Base-by-base conservation (phyloP, 2,797 vertebrate species). In the Alosa sapidissima region DNA sequence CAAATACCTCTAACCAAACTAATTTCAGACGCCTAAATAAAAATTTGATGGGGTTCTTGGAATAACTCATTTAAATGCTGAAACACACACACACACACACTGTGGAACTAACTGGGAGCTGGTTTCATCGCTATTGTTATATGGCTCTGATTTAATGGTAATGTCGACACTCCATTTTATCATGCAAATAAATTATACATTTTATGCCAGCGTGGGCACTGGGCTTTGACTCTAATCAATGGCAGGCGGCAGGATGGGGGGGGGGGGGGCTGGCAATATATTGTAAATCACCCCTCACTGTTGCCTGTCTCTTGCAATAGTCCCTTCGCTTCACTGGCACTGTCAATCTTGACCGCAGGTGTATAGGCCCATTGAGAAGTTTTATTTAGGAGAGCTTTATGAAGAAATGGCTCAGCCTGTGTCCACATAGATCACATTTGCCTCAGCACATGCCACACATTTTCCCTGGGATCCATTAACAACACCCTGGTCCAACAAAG, bases 381-480 rank as follows among this genome's bases (percentile, higher is more conserved):
- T 72, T 72, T 72, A 72, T 72, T 72, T 72, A 33, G 28, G 28
- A 14, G 28, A 5, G 11, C 28, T 16, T 36, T 14, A 72, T 16
- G 33, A 28, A 72, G 65, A 72, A 72, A 72, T 41, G 28, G 33
- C 65, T 41, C 65, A 72, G 36, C 41, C 65, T 41, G 65, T 5
- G 4, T 5, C 7, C 33, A 36, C 65, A 72, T 72, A 72, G 65
- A 72, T 72, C 65, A 72, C 13, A 11, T 72, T 72, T 41, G 14
- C 28, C 65, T 72, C 33, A 36, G 65, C 33, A 72, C 36, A 14
- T 11, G 33, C 65, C 0, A 72, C 65, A 41, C 0, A 14, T 72
- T 72, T 72, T 72, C 65, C 28, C 65, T 36, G 65, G 65, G 11
- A 72, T 72, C 65, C 65, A 72, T 72, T 72, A 72, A 72, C 28